Base-by-base conservation (phyloP, 2,113 vertebrate species). In the Apus apus region DNA sequence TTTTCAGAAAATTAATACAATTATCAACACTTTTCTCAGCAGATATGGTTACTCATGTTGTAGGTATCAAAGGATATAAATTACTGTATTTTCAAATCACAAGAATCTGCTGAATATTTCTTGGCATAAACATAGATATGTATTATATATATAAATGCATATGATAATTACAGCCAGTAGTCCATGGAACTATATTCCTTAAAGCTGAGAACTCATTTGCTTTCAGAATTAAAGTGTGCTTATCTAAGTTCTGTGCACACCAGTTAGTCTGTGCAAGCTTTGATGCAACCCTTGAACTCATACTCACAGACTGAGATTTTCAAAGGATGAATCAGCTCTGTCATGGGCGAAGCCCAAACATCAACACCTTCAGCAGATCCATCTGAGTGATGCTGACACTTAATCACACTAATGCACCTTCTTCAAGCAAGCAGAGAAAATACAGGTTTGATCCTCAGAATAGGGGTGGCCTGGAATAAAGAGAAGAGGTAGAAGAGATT, bases 391-490 rank as follows among this genome's bases (percentile, higher is more conserved):
- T 66, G 51, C 68, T 78, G 68, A 20, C 7, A 2, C 18, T 38
- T 51, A 46, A 26, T 13, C 60, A 38, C 0, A 0, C 36, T 62
- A 15, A 62, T 19, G 32, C 5, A n/a, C 4, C 13, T 66, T 46
- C 56, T 32, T 72, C 77, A 54, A 22, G 13, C 56, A 19, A 1
- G 0, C 10, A 77, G 27, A 70, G 38, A 18, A 95, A 85, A 87
- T 4, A 10, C 3, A 19, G 18, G 34, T 70, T 85, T 93, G 78
- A 34, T 67, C 75, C 50, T n/a, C 32, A 22, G 29, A 71, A 51
- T 1, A 21, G 2, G 38, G 53, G 48, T 57, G 66, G 56, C 20
- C 72, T 45, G 38, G 80, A 76, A 60, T 0, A 64, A 64, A 11
- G 32, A 50, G 75, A 85, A 57, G 40, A 91, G 40, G 51, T 60